Evolutionary conservation across 1,140 invertebrate species (phyloP).

Genomic region (Lepidotrigona ventralis): DNA sequence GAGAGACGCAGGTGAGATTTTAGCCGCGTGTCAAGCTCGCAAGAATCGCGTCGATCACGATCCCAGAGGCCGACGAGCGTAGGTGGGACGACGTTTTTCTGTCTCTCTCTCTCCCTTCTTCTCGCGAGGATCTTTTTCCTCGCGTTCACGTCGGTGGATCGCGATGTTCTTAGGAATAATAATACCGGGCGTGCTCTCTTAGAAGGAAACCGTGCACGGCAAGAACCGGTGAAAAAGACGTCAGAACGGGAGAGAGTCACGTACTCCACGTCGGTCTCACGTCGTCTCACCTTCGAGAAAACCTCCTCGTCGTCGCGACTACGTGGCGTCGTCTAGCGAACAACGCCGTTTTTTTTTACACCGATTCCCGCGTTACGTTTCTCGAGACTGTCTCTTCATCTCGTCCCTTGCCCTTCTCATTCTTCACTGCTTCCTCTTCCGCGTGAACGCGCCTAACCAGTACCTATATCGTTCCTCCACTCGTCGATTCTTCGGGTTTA

Average conservation of each 20-base stretch:
- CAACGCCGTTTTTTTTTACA: conserved; percentile 10
- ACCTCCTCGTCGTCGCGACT: conserved; percentile 40
- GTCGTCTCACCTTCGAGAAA: conserved; percentile 40
- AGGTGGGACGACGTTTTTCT: not conserved
- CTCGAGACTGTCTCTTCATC: not conserved
- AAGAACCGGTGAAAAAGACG: conserved; percentile 6
- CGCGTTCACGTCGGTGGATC: conserved; percentile 11
- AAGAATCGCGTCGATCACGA: conserved; percentile 40
- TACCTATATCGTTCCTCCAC: no score
- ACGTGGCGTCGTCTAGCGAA: conserved; percentile 41
- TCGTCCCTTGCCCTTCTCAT: no score
- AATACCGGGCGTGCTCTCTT: conserved; percentile 6
- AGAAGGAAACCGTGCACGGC: not conserved
- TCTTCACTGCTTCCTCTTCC: not conserved
- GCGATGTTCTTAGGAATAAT: conserved; percentile 46
- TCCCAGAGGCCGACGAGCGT: not conserved
- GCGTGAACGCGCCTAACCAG: conserved; percentile 16
- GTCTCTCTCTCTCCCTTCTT: not conserved
- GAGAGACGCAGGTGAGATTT: not conserved
- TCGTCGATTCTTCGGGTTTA: not conserved
- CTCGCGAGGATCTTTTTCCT: not conserved
- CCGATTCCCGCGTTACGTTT: not conserved
- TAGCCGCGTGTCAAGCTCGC: not conserved
- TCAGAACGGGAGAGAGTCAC: conserved; percentile 18
- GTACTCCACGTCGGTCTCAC: conserved; percentile 4